Conservation (phyloP, 2,113 vertebrate genomes). For the Notarius quadriscutis region DNA sequence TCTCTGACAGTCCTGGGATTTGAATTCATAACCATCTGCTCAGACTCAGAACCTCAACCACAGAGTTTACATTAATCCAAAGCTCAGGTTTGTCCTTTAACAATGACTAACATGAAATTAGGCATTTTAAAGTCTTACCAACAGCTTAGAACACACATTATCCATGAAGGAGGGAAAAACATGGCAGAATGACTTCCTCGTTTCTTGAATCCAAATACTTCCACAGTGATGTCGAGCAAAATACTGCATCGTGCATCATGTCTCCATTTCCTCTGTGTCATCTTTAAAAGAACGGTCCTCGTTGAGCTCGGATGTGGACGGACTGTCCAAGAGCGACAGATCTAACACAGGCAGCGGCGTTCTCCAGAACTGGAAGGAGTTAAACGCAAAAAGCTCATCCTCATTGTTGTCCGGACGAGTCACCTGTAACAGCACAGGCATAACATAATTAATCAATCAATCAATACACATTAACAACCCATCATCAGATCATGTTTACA, state of each 20-base stretch:
- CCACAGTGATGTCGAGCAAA: neutral
- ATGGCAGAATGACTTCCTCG: neutral
- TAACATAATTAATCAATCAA: neutral
- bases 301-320: slow-evolving; percentile 25
- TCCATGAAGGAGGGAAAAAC: neutral
- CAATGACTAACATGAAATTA: neutral
- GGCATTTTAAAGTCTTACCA: neutral
- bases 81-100: too few species aligned
- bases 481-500: neutral
- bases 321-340: slow-evolving; percentile 78
- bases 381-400: slow-evolving; percentile 76
- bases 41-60: neutral
- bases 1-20: neutral
- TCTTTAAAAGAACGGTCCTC: slow-evolving; percentile 58
- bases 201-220: neutral
- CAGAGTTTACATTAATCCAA: neutral
- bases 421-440: slow-evolving; percentile 53
- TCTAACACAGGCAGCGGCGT: slow-evolving; percentile 81
- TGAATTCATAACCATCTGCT: neutral
- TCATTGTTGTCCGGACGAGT: slow-evolving; percentile 58
- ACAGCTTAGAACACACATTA: neutral
- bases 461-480: neutral
- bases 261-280: slow-evolving; percentile 81
- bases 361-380: slow-evolving; percentile 92
- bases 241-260: slow-evolving; percentile 65